Evolutionary conservation across 2,113 vertebrate species (phyloP).

Genomic region (Nesogale talazaci): DNA sequence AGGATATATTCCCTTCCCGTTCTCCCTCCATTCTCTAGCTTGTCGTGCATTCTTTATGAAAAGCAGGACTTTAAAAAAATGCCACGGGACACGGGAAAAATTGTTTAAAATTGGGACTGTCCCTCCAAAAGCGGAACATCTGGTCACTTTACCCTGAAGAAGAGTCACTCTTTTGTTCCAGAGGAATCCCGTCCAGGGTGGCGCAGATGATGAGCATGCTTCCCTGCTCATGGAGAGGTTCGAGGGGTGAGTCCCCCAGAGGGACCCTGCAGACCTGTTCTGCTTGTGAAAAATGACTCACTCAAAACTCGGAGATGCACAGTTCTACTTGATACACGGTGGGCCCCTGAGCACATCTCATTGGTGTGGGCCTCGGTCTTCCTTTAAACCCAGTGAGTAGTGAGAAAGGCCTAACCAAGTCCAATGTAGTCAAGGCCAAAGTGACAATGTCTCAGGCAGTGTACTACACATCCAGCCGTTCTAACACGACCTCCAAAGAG

Average conservation of each 20-base stretch:
- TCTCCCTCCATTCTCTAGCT: too few relatives aligned
- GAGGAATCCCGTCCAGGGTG: background rate
- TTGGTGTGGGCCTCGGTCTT: slow-evolving; percentile 7
- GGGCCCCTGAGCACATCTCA: background rate
- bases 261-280: background rate
- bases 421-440: background rate
- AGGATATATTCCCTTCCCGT: too few relatives aligned
- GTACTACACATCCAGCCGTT: background rate
- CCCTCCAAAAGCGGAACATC: too few relatives aligned
- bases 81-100: too few relatives aligned
- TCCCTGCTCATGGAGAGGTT: background rate
- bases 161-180: slow-evolving; percentile 13
- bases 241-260: background rate
- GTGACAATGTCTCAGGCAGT: background rate
- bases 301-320: background rate
- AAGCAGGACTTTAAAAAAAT: too few relatives aligned
- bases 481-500: background rate
- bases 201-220: background rate
- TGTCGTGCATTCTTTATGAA: too few relatives aligned
- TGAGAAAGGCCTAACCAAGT: background rate
- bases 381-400: background rate
- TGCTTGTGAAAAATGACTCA: background rate
- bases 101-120: too few relatives aligned
- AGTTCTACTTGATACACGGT: background rate
- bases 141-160: too few relatives aligned